Base-by-base conservation (phyloP, 2,888 invertebrate genomes). In the Ferdinandea cuprea region DNA sequence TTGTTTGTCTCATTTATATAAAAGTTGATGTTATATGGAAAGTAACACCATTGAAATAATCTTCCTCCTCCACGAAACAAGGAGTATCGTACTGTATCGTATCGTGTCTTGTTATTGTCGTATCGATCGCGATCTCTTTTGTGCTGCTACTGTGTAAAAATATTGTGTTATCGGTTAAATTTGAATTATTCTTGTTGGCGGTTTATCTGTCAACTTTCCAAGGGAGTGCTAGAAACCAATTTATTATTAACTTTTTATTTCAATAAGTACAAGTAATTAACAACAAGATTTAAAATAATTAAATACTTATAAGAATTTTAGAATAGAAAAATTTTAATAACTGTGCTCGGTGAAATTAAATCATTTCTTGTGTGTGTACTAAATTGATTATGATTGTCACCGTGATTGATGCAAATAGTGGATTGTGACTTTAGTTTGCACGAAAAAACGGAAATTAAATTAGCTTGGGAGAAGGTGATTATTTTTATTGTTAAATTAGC, bases 11-110 rank as follows among this genome's bases (percentile, higher is more conserved):
- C 30, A 19, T 13, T 15, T 59, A 52, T 81, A 81, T 81, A 81
- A 81, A 81, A 81, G 77, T 81, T 63, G 71, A 66, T 46, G 71
- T 81, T 81, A 77, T 77, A 61, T 66, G 28, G 71, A 66, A 81
- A 66, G 66, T 54, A 30, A 52, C 66, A 52, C 59, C 81, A 81
- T 81, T 77, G 32, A 77, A 52, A 63, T 46, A 32, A 71, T 77
- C 71, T 54, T 81, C 77, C 71, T 52, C 58, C 59, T 76, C 59
- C 52, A 59, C 68, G 46, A 46, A 21, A 74, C 79, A 68, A 68
- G 79, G 59, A 59, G 37, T 58, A 50, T 42, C 9, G 3, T 5
- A 40, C 15, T 25, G 25, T 19, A 52, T 42, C 15, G 19, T 15
- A 17, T 32, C 32, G 50, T 7, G 25, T 44, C 58, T 68, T 40